phyloP scores from a whole-genome alignment of 37 sponge, comb jelly and placozoan species.

The Halisarca cf. caerulea region DNA sequence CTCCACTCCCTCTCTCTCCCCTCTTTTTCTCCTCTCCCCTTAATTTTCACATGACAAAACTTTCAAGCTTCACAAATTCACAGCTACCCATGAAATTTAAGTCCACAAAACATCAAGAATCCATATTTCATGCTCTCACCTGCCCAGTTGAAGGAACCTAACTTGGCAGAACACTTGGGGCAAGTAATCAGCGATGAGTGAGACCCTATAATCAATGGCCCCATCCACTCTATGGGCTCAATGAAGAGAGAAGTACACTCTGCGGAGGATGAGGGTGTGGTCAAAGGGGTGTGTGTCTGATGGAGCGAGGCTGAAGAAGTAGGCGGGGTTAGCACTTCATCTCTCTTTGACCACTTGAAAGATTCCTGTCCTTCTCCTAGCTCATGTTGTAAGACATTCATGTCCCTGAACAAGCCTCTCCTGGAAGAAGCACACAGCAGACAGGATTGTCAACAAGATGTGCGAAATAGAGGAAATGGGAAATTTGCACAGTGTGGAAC shows the following conservation, averaged over 20 bases:
- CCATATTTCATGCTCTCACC: no score
- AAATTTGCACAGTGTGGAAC: no score
- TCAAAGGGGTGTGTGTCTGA: neutral
- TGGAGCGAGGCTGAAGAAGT: neutral
- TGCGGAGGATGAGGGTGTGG: neutral
- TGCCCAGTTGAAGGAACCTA: conserved; percentile 87
- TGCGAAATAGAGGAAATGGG: no score
- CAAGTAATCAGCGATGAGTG: conserved; percentile 70
- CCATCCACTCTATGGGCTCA: conserved; percentile 74
- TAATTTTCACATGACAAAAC: no score
- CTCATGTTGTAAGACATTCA: conserved; percentile 61
- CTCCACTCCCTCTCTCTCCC: no score
- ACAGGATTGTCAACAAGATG: no score
- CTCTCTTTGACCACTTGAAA: conserved; percentile 73
- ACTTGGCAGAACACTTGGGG: conserved; percentile 73
- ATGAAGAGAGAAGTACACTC: conserved; percentile 72
- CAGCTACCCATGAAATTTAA: no score
- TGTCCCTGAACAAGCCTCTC: conserved; percentile 60
- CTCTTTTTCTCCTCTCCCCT: no score
- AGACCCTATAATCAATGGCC: conserved; percentile 35
- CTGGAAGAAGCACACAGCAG: conserved; percentile 18
- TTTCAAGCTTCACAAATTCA: no score
- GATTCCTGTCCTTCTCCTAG: conserved; percentile 63
- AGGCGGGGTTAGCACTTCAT: neutral
- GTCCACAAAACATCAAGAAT: no score